These are phyloP conservation scores for Ahaetulla prasina DNA, from an alignment of 2,113 vertebrate genomes.

Conservation along the genomic window DNA sequence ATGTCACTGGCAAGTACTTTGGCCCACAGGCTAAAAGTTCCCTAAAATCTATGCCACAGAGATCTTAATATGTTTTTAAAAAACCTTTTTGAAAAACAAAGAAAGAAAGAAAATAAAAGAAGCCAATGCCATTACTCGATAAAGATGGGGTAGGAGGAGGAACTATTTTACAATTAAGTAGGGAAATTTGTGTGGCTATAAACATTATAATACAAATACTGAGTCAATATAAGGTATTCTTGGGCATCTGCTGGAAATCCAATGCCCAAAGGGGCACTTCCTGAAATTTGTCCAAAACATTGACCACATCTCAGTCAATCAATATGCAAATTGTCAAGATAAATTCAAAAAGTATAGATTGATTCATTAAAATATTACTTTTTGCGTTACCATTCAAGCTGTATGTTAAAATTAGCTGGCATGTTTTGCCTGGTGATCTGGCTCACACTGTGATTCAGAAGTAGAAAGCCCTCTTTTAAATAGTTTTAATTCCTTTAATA, in stretches of 20 bases:
- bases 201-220: not conserved
- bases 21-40: not conserved
- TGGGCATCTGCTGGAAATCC: not conserved
- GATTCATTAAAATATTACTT: not conserved
- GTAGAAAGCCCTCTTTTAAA: not conserved
- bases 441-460: not conserved
- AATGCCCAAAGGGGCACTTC: not conserved
- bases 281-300: not conserved
- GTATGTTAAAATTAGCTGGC: not conserved
- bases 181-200: not conserved
- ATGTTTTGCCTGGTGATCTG: no score
- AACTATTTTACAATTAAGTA: not conserved
- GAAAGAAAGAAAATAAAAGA: not conserved
- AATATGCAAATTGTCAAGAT: not conserved
- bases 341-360: not conserved
- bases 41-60: not conserved
- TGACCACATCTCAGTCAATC: not conserved
- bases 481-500: no score
- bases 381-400: not conserved
- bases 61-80: not conserved
- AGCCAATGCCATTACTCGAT: not conserved
- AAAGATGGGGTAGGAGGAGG: not conserved
- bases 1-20: not conserved
- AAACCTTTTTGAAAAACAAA: not conserved
- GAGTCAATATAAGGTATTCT: not conserved